Percentiles rank a stretch among this genome's conserved stretches.
phyloP scores from a whole-genome alignment of 2,888 invertebrate species.

The Drosophila longiperda region DNA sequence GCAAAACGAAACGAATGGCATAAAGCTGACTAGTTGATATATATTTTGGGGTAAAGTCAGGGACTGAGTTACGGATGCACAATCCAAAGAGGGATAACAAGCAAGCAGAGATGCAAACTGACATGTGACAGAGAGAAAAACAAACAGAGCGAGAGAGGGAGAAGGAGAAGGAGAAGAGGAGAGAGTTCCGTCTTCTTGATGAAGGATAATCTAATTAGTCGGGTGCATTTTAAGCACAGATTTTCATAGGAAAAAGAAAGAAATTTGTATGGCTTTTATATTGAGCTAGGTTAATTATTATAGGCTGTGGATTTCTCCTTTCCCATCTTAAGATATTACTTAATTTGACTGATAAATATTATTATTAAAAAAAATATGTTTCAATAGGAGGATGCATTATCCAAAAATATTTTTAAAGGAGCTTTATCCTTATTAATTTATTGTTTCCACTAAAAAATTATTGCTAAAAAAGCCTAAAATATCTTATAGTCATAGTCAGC shows the following conservation, averaged over 20 bases:
- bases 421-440: no score
- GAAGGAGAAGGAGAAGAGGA: background rate
- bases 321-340: background rate
- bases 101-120: background rate
- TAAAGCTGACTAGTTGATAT: constrained; percentile 38
- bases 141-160: background rate
- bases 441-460: no score
- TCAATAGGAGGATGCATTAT: no score
- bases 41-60: background rate
- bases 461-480: no score
- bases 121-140: background rate
- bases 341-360: background rate
- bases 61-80: background rate
- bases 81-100: background rate
- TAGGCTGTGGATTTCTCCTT: background rate
- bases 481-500: no score
- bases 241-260: background rate
- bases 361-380: background rate
- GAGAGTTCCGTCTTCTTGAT: background rate
- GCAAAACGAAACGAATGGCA: constrained; percentile 52
- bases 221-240: background rate
- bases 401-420: no score
- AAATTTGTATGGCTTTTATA: no score
- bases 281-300: background rate
- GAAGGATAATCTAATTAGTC: background rate